phyloP scores from a whole-genome alignment of 1,140 invertebrate genomes.

The Babylonia areolata region DNA sequence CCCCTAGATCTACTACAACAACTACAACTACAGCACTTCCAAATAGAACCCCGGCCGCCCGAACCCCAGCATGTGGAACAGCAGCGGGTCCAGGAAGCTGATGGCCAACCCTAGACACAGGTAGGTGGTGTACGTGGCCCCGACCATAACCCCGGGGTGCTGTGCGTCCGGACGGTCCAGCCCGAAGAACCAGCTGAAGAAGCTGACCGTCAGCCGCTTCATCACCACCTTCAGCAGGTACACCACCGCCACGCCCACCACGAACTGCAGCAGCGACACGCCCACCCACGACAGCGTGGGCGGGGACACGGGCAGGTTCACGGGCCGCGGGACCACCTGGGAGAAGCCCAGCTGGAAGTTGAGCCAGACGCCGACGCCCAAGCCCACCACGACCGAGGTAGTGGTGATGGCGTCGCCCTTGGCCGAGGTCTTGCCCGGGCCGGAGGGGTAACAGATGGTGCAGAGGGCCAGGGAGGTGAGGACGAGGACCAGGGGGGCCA shows the following conservation, averaged over 20 bases:
- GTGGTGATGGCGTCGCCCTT: conserved; percentile 92
- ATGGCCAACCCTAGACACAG: conserved; percentile 79
- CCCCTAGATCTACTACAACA: no score
- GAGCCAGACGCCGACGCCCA: conserved; percentile 88
- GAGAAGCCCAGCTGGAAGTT: conserved; percentile 85
- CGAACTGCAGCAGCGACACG: conserved; percentile 84
- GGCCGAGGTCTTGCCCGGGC: conserved; percentile 52
- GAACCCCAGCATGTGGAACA: conserved; percentile 86
- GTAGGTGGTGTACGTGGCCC: conserved; percentile 85
- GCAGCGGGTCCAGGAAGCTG: conserved; percentile 84
- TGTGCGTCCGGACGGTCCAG: conserved; percentile 74
- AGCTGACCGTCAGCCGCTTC: conserved; percentile 82
- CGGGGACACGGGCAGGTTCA: conserved; percentile 79
- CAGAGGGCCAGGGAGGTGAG: conserved; percentile 84
- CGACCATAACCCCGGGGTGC: conserved; percentile 81
- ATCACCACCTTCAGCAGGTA: conserved; percentile 83
- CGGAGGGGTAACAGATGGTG: conserved; percentile 80
- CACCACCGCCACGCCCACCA: conserved; percentile 85
- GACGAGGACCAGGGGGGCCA: conserved; percentile 82
- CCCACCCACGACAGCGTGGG: conserved; percentile 85
- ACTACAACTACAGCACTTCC: conserved; percentile 12
- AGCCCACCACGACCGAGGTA: conserved; percentile 84
- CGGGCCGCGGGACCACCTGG: conserved; percentile 68
- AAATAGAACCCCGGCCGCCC: conserved; percentile 80
- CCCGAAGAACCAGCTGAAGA: conserved; percentile 83